Base-by-base conservation (phyloP, 2,888 invertebrate genomes). In the Scaeva pyrastri region DNA sequence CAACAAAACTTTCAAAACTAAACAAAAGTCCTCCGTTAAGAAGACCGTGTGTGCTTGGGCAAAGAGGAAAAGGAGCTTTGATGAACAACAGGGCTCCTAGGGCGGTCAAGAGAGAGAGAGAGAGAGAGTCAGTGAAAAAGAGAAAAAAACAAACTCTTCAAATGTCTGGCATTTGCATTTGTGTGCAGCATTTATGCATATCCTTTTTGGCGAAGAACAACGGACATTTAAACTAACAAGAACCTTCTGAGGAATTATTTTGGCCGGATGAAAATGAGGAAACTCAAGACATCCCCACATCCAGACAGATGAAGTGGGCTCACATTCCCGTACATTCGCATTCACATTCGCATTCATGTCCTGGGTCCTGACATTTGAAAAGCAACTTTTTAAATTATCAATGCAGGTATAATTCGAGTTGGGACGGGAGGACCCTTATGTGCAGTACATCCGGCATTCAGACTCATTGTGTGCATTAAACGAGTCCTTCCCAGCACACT, bases 141-240 rank as follows among this genome's bases (percentile, higher is more conserved):
- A 66, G 43, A 81, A 64, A 43, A n/a, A 43, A n/a, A 43, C 39
- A 68, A 45, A 62, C 73, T 70, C 73, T 83, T 78, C 0, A 74
- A 83, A 70, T 45, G 83, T 83, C 83, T 83, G 83, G 55, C 73
- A 78, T 70, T 73, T 73, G 73, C 50, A 68, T 68, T 52, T 68
- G 45, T 68, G 45, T 45, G 26, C 16, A 31, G 45, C 45, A 58
- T 7, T 1, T 19, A 19, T 48, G 19, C 55, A 73, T 21, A 70
- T 74, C 58, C 73, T 68, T 55, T 19, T 31, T 50, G 26, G 12
- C 48, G 14, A 41, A n/a, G 11, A 36, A 10, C 19, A 50, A 36
- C 50, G 52, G 48, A 58, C 50, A 68, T 2, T 19, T 7, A 16
- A 31, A 41, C 41, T 36, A n/a, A 23, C 10, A 43, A 43, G 31